Base-by-base conservation (phyloP, 2,888 invertebrate genomes). In the Stenchaetothrips biformis region DNA sequence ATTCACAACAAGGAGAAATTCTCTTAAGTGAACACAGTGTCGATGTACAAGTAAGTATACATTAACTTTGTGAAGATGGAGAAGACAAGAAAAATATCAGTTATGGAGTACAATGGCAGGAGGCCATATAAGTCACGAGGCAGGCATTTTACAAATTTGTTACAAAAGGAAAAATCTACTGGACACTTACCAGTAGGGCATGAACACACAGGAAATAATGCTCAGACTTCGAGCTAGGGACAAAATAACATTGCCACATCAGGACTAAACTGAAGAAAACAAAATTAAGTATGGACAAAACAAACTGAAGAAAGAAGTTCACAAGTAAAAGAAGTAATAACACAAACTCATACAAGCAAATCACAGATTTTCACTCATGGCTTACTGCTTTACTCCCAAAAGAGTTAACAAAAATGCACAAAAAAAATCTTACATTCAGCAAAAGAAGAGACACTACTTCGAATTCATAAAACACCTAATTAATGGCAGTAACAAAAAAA, bases 301-400 rank as follows among this genome's bases (percentile, higher is more conserved):
- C 67, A 25, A 74, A 74, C 4, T 25, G 25, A 74, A 25, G n/a
- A 11, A 74, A 74, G 67, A 74, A 74, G 7, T 21, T 74, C 11
- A 74, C 7, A 74, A 21, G 21, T 74, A 74, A 74, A 74, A 74
- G 67, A 74, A 74, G 25, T 59, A 37, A 37, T 25, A 74, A 25
- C 67, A 74, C 25, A 25, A 37, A 74, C 21, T 25, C 67, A 74
- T 25, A 74, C 67, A 74, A 25, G 67, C 67, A 74, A 74, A 74
- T 74, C 67, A 74, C 67, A 74, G 67, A 59, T 74, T 74, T 25
- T 74, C 67, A 25, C 25, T 74, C 67, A 74, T 74, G 67, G 67
- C 67, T 74, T 74, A 74, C 67, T 74, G 67, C 67, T 74, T 21
- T 53, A 0, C 53, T 53, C 16, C 16, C 13, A 13, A 53, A 37